Base-by-base conservation (phyloP, 2,888 invertebrate species). In the Camponotus fellah region DNA sequence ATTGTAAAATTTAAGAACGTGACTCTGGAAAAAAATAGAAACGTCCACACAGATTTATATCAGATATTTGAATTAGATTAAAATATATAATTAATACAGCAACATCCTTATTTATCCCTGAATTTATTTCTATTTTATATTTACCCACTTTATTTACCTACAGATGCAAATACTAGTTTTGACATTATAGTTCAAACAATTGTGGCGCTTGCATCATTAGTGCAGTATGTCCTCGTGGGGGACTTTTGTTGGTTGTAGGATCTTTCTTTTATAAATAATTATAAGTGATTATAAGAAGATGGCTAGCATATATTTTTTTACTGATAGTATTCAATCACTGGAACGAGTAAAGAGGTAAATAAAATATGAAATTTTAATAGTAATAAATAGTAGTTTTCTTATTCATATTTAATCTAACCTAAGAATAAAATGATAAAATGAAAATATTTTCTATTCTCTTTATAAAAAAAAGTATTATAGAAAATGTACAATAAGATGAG, bases 301-400 rank as follows among this genome's bases (percentile, higher is more conserved):
- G 93, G 85, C 90, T 4, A 86, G 82, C 40, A 76, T 77, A 58
- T 85, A 84, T 46, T 68, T 92, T 68, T 83, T 93, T 71, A 83
- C 95, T 37, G 91, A 93, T 34, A 87, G 91, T 68, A 94, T 94
- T 26, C 91, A 92, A 40, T 93, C 93, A 75, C 91, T 93, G 0
- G 94, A 94, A 86, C 89, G 93, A 83, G 95, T 94, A 91, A 87
- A 95, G 56, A 94, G 92, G 95, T 95, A 89, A 91, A 66, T 17
- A 17, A 89, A 91, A 66, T 17, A 14, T 4, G 14, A 34, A 34
- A 43, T 72, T 58, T n/a, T 8, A 71, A 49, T 17, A 49, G 6
- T 49, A 26, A 26, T 26, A 26, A 26, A 26, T 26, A 26, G 26
- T 26, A 26, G 26, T 26, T 26, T 17, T 49, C 17, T 17, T 46